These are phyloP conservation scores for Fregata magnificens DNA, from an alignment of 2,113 vertebrate species.

Conservation along the genomic window DNA sequence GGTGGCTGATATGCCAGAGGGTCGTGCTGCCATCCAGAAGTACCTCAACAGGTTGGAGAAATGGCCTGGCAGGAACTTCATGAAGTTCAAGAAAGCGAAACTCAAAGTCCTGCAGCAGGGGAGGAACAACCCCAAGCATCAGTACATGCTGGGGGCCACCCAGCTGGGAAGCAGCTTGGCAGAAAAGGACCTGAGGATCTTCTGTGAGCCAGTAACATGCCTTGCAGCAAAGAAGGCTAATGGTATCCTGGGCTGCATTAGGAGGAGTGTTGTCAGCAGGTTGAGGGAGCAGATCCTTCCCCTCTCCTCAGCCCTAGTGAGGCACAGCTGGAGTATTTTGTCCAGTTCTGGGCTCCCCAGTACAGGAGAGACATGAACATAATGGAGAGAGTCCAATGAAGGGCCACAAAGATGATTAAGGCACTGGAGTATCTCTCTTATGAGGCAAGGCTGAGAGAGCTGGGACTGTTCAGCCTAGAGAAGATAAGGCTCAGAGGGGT, in stretches of 20 bases:
- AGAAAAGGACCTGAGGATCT: background rate
- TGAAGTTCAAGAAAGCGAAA: background rate
- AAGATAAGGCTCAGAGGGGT: background rate
- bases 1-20: background rate
- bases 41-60: background rate
- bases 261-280: background rate
- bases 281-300: background rate
- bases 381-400: background rate
- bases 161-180: background rate
- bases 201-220: background rate
- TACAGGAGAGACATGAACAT: background rate
- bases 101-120: background rate
- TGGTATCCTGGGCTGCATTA: background rate
- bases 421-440: background rate
- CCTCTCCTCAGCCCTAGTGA: background rate
- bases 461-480: background rate
- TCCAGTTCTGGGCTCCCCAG: background rate
- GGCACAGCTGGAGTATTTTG: too few relatives aligned
- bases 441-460: background rate
- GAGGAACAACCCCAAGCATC: background rate
- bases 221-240: background rate
- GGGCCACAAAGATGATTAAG: background rate
- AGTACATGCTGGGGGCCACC: background rate
- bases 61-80: background rate
- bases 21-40: background rate